These are phyloP conservation scores for Ferdinandea cuprea DNA, from an alignment of 2,888 invertebrate genomes.

Conservation along the genomic window DNA sequence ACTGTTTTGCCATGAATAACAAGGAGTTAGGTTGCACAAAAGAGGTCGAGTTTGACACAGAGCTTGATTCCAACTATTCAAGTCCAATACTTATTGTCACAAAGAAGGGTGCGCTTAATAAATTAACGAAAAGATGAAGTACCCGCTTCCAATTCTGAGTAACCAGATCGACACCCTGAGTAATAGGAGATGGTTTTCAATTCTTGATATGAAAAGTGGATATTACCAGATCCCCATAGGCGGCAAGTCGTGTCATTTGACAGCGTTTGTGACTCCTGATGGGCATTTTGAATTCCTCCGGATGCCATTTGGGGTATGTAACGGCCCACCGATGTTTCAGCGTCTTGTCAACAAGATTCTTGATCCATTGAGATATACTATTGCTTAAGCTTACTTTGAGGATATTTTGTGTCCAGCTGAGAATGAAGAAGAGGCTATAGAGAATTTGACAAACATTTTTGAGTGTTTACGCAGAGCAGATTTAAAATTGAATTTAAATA, in stretches of 20 bases:
- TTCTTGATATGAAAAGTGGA: constrained; percentile 7
- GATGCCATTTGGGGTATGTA: constrained; percentile 7
- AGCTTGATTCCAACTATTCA: constrained; percentile 59
- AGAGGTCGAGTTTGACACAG: constrained; percentile 57
- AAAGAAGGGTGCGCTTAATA: constrained; percentile 76
- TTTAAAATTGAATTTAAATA: constrained; percentile 9
- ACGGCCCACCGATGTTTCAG: constrained; percentile 8
- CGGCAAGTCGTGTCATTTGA: neutral
- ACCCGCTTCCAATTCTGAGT: constrained; percentile 1
- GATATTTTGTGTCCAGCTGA: constrained; percentile 1
- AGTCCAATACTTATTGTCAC: constrained; percentile 75
- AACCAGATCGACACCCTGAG: neutral
- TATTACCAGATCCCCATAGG: constrained; percentile 3
- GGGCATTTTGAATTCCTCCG: constrained; percentile 1
- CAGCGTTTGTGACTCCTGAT: neutral
- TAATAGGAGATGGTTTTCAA: constrained; percentile 7
- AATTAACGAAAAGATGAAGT: constrained; percentile 63
- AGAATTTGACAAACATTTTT: neutral
- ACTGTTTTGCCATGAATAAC: constrained; percentile 46
- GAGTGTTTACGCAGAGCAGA: neutral
- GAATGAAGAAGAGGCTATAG: neutral
- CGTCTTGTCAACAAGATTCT: neutral
- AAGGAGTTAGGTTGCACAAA: constrained; percentile 54
- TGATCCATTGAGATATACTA: neutral
- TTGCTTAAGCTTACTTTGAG: constrained; percentile 5